phyloP scores from a whole-genome alignment of 1,140 invertebrate genomes.

The Lordiphosa mommai region DNA sequence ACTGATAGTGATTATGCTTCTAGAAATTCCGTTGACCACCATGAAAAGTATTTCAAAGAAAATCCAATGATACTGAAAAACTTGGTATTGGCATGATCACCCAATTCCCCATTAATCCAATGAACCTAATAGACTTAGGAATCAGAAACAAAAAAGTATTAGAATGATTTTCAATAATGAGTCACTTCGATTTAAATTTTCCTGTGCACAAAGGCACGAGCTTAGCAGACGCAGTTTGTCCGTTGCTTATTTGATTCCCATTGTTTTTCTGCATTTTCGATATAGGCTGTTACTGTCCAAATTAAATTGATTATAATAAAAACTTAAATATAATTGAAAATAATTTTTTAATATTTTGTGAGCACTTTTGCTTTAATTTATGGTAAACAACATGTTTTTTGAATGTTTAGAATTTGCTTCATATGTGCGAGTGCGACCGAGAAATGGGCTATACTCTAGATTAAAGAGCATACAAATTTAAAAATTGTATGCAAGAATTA shows the following conservation, averaged over 20 bases:
- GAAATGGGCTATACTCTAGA: slow-evolving; percentile 4
- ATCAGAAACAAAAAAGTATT: background rate
- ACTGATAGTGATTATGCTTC: background rate
- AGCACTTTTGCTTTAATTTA: background rate
- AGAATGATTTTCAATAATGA: background rate
- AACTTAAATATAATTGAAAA: slow-evolving; percentile 2
- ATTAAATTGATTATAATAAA: slow-evolving; percentile 1
- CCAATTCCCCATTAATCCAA: no score
- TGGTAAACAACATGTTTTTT: slow-evolving; percentile 1
- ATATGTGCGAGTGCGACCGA: slow-evolving; percentile 4
- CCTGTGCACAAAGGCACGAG: no score
- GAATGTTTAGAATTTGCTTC: slow-evolving; percentile 6
- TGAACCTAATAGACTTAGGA: background rate
- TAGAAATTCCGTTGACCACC: background rate
- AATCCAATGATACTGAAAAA: no score
- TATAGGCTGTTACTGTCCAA: slow-evolving; percentile 2
- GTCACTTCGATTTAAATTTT: no score
- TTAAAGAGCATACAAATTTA: slow-evolving; percentile 6
- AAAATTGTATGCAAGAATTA: background rate
- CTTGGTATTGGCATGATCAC: no score
- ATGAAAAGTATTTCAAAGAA: background rate
- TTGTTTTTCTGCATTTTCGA: slow-evolving; percentile 3
- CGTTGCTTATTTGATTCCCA: no score
- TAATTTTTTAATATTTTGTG: slow-evolving; percentile 10
- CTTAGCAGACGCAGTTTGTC: no score